phyloP scores from a whole-genome alignment of 1,140 invertebrate genomes.

The Saccostrea echinata region DNA sequence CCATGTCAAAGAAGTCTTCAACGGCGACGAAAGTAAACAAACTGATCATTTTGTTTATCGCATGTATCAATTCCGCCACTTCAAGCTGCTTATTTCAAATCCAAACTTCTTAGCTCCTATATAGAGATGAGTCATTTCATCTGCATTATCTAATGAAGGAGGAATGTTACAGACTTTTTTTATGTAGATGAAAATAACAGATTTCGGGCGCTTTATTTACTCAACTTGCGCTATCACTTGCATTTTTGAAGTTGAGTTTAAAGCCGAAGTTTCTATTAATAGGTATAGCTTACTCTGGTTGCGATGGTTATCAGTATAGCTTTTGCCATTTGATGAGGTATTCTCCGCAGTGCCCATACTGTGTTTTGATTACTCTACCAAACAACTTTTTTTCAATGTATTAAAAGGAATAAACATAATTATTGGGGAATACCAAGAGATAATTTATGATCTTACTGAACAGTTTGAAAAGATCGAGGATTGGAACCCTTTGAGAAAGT shows the following conservation, averaged over 20 bases:
- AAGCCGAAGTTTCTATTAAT: constrained; percentile 15
- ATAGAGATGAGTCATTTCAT: constrained; percentile 25
- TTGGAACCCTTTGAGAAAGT: background rate
- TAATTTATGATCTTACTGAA: background rate
- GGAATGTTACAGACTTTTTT: constrained; percentile 20
- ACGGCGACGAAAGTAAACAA: constrained; percentile 14
- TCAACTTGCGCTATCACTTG: constrained; percentile 32
- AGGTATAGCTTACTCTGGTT: background rate
- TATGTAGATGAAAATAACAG: constrained; percentile 28
- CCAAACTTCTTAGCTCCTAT: background rate
- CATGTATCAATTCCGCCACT: constrained; percentile 26
- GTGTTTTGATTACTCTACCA: background rate
- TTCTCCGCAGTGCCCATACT: background rate
- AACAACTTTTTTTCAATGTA: background rate
- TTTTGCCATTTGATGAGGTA: background rate
- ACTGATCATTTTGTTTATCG: constrained; percentile 23
- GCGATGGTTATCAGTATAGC: constrained; percentile 27
- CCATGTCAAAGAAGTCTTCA: background rate
- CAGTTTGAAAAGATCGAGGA: background rate
- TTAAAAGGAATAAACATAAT: background rate
- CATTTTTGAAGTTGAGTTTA: constrained; percentile 39
- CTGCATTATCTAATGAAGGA: constrained; percentile 25
- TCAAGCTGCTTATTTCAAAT: constrained; percentile 30
- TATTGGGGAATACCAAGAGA: background rate
- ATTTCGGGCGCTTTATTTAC: constrained; percentile 11